Base-by-base conservation (phyloP, 2,113 vertebrate genomes). In the Channa maculata region DNA sequence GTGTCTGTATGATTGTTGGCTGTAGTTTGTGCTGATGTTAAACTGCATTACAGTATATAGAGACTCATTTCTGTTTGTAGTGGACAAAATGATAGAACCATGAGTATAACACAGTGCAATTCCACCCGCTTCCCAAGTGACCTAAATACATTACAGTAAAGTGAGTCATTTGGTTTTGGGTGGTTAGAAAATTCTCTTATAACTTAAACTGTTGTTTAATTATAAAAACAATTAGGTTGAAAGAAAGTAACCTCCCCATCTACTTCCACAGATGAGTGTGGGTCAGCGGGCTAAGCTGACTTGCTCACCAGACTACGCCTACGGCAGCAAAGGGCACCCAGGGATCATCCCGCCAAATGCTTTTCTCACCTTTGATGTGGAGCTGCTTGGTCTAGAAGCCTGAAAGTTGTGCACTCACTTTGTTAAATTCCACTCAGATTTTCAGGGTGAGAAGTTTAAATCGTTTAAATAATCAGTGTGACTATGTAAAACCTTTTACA, bases 311-410 rank as follows among this genome's bases (percentile, higher is more conserved):
- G 97, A 98, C 90, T 98, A 90, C 0, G 97, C 96, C 36, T 98
- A 98, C 0, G 97, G 97, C 65, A 52, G 85, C 15, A 96, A 95
- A 46, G 97, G 97, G 8, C 96, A 97, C 91, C 96, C 96, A 2
- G 96, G 96, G 48, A 94, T 98, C 93, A 98, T 98, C 93, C 97
- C 97, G 3, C 93, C 96, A 7, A 95, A 98, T 0, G 95, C 96
- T 91, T 96, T 95, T 71, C 95, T 98, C 50, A 94, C 95, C 82
- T 98, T 98, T 45, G 97, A 98, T 0, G 96, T 98, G 94, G 96
- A 98, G 91, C 95, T 98, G 85, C 88, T 98, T 63, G 89, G 93
- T 64, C 87, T 98, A 92, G 96, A 97, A 91, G 88, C 80, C 75
- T 98, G 95, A 97, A 91, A 74, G 85, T 73, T 52, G 57, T 58